Evolutionary conservation across 2,113 vertebrate species (phyloP).

Genomic region (Indicator maculatus): DNA sequence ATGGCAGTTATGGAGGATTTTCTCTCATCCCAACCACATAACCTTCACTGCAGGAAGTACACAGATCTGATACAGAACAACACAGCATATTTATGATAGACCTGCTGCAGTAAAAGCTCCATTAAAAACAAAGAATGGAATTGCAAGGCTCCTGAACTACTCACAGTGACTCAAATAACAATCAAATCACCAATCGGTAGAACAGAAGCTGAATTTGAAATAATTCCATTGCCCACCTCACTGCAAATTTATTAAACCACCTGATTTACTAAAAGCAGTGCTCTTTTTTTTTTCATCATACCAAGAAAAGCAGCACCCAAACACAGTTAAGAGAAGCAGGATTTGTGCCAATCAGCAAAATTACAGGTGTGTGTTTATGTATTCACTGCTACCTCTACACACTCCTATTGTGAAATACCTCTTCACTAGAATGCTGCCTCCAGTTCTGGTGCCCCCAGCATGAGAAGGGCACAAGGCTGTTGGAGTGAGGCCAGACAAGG

Average conservation of each 20-base stretch:
- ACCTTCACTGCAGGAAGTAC: conserved; percentile 31
- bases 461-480: no score
- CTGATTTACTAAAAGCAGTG: conserved; percentile 3
- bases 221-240: conserved; percentile 23
- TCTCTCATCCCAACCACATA: conserved; percentile 37
- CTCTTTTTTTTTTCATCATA: background rate
- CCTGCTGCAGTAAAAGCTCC: conserved; percentile 50
- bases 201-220: background rate
- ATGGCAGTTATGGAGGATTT: conserved; percentile 42
- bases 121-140: conserved; percentile 44
- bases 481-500: no score
- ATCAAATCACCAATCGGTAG: background rate
- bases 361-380: background rate
- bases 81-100: conserved; percentile 7
- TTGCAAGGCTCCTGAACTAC: conserved; percentile 7
- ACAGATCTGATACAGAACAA: conserved; percentile 20
- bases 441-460: no score
- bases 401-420: background rate
- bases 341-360: background rate
- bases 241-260: conserved; percentile 16
- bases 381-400: rapidly evolving
- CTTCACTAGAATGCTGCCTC: background rate
- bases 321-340: background rate
- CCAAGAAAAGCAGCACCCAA: background rate
- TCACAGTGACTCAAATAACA: conserved; percentile 18